These are phyloP conservation scores for Drosophila kanekoi DNA, from an alignment of 2,888 invertebrate species.

Conservation along the genomic window DNA sequence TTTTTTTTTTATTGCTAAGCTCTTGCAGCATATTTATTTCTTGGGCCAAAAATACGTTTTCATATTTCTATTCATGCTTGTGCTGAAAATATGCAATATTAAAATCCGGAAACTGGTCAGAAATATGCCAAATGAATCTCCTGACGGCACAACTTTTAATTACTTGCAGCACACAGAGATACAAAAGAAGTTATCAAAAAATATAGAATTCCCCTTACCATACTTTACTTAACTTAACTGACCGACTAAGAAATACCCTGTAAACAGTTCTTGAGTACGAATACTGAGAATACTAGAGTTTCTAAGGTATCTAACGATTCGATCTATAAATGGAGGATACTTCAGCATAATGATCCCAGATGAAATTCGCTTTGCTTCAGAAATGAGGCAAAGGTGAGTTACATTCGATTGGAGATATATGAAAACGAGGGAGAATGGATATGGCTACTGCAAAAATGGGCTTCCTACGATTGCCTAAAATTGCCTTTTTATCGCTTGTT, in stretches of 20 bases:
- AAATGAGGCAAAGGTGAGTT: too few species aligned
- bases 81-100: constrained; percentile 16
- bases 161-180: constrained; percentile 8
- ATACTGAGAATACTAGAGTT: too few species aligned
- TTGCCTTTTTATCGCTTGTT: background rate
- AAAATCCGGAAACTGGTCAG: constrained; percentile 33
- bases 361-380: too few species aligned
- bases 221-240: background rate
- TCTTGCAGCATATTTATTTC: background rate
- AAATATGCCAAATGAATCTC: constrained; percentile 16
- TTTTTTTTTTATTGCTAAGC: background rate
- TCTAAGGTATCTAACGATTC: too few species aligned
- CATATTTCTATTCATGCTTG: background rate
- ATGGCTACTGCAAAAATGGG: too few species aligned
- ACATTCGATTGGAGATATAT: too few species aligned
- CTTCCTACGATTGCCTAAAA: background rate
- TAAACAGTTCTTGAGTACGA: too few species aligned
- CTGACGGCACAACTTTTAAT: constrained; percentile 29
- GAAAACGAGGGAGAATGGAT: too few species aligned
- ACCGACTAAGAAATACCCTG: background rate
- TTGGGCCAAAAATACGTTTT: background rate
- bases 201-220: too few species aligned
- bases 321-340: too few species aligned
- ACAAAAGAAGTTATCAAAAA: background rate
- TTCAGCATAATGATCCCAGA: too few species aligned